Percentiles rank a stretch among this genome's conserved stretches.
These are phyloP conservation scores for Gyrodactylus bullatarudis DNA, from an alignment of 1,140 invertebrate species.

Conservation along the genomic window DNA sequence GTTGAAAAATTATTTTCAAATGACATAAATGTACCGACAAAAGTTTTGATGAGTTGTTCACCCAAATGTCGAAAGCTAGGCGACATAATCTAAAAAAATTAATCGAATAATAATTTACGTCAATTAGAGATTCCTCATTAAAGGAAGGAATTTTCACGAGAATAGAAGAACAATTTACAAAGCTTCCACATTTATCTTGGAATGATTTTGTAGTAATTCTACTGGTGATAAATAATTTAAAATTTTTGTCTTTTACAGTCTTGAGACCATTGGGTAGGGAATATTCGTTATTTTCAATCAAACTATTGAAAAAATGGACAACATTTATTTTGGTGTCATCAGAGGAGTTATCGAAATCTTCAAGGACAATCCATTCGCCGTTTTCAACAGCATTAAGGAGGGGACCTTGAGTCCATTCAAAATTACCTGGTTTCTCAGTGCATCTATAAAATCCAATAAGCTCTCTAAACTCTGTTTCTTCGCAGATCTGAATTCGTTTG, in stretches of 20 bases:
- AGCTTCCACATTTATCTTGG: background rate
- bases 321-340: slow-evolving; percentile 61
- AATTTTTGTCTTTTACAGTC: background rate
- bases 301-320: slow-evolving; percentile 38
- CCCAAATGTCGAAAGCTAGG: background rate
- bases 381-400: slow-evolving; percentile 36
- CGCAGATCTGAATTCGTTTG: slow-evolving; percentile 58
- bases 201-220: background rate
- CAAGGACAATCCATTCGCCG: slow-evolving; percentile 62
- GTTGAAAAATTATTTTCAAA: background rate
- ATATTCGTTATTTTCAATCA: background rate
- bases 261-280: background rate
- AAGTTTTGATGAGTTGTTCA: background rate
- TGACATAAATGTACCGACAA: background rate
- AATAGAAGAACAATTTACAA: background rate
- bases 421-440: slow-evolving; percentile 77
- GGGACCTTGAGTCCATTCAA: slow-evolving; percentile 62
- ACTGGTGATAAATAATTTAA: background rate
- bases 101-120: too few relatives aligned
- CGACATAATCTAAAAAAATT: background rate
- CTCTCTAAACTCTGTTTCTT: slow-evolving; percentile 77
- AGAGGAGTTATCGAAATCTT: slow-evolving; percentile 70
- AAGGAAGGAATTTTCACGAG: background rate
- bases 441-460: slow-evolving; percentile 68
- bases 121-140: background rate